Evolutionary conservation across 2,113 vertebrate genomes (phyloP).

Genomic region (Pterophyllum scalare): DNA sequence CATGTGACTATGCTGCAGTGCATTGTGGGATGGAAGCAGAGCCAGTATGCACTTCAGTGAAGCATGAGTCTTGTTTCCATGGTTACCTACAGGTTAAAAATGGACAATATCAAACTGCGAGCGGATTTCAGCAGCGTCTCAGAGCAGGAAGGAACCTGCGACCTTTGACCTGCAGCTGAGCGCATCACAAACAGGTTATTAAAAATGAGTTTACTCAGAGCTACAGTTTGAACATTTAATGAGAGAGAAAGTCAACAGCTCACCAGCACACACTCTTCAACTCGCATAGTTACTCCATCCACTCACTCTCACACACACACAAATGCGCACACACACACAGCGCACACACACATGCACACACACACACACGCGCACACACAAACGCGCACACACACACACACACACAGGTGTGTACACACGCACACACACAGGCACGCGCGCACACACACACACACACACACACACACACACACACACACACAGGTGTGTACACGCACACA

Average conservation of each 20-base stretch:
- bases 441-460: neutral
- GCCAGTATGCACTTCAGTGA: neutral
- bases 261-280: no score
- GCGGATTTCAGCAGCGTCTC: neutral
- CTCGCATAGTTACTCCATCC: neutral
- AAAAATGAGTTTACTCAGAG: neutral
- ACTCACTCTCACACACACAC: neutral
- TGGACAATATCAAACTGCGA: neutral
- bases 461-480: neutral
- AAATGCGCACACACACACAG: no score
- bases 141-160: neutral
- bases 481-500: no score
- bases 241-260: neutral
- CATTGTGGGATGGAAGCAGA: constrained; percentile 1
- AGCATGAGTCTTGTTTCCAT: constrained; percentile 8
- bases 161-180: neutral
- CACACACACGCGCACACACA: no score
- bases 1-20: neutral
- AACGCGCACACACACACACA: no score
- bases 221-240: constrained; percentile 3
- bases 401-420: no score
- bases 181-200: neutral
- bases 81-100: constrained; percentile 15
- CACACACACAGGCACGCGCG: neutral
- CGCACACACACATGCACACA: no score